A percentile compares a stretch with the other conserved stretches of the same genome.
Evolutionary conservation across 1,140 invertebrate genomes (phyloP).

Genomic region (Triops longicaudatus): DNA sequence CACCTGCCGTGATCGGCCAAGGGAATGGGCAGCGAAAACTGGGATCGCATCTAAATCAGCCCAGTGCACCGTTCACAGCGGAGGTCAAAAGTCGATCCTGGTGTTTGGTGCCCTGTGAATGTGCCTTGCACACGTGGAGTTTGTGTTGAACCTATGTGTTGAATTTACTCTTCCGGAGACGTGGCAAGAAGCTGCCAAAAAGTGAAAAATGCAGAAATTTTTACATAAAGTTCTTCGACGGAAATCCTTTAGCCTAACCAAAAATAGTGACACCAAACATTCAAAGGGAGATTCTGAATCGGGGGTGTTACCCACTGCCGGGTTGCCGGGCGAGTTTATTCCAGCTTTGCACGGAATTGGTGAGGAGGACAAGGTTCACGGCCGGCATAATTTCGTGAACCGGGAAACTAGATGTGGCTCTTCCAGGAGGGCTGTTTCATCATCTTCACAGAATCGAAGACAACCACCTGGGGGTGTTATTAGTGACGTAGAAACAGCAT

Average conservation of each 20-base stretch:
- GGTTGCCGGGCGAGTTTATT: background rate
- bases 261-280: background rate
- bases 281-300: background rate
- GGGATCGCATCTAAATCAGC: background rate
- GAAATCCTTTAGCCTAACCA: background rate
- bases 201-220: background rate
- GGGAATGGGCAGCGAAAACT: background rate
- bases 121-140: no score
- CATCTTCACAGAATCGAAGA: background rate
- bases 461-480: background rate
- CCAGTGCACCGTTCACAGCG: background rate
- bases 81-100: background rate
- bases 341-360: background rate
- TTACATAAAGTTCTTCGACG: background rate
- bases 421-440: background rate
- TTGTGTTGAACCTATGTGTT: no score
- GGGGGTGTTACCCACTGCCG: background rate
- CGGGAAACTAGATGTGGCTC: background rate
- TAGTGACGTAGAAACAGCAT: background rate
- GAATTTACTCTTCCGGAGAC: no score
- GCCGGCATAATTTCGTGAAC: background rate
- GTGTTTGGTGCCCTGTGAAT: background rate
- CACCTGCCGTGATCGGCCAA: background rate
- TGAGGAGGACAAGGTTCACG: background rate
- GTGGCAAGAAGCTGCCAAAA: no score